Base-by-base conservation (phyloP, 2,888 invertebrate species). In the Drosophila antonietae region DNA sequence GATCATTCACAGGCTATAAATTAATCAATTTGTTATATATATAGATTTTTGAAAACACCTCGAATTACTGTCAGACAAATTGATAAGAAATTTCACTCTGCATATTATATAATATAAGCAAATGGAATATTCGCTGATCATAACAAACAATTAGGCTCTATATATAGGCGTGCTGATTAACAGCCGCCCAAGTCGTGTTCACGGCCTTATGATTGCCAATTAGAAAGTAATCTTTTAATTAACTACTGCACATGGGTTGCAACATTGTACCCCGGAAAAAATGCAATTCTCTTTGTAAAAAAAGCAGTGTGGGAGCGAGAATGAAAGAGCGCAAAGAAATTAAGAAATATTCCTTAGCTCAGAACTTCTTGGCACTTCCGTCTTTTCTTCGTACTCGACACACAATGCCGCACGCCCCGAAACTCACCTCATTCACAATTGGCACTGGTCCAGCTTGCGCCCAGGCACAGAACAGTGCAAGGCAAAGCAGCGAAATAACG, bases 391-490 rank as follows among this genome's bases (percentile, higher is more conserved):
- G 47, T 18, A 66, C 56, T 62, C 41, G 31, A 31, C 23, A 51
- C 41, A 51, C 41, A 23, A 31, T 44, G 20, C 35, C 47, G 23
- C 18, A n/a, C 23, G 23, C 35, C 69, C 57, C n/a, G 41, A 44
- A 53, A 65, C 91, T 91, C 83, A 91, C 92, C 91, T 91, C 91
- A 78, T 91, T 89, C 43, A 91, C 89, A 86, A 90, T 92, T 88
- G 91, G 90, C 88, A 91, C 85, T 66, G 91, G 92, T 86, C 91
- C 91, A 88, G 91, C 88, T 75, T 83, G 85, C 37, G 81, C 81
- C 77, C 79, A 75, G 72, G 79, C 73, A 67, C 67, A 67, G 65
- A 83, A 77, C 53, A 91, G 63, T 63, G 84, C 70, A 61, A 86
- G 75, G 65, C 83, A 73, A 47, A 90, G 51, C 75, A 89, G 64